These are phyloP conservation scores for Sylvia atricapilla DNA, from an alignment of 2,113 vertebrate species.

Conservation along the genomic window DNA sequence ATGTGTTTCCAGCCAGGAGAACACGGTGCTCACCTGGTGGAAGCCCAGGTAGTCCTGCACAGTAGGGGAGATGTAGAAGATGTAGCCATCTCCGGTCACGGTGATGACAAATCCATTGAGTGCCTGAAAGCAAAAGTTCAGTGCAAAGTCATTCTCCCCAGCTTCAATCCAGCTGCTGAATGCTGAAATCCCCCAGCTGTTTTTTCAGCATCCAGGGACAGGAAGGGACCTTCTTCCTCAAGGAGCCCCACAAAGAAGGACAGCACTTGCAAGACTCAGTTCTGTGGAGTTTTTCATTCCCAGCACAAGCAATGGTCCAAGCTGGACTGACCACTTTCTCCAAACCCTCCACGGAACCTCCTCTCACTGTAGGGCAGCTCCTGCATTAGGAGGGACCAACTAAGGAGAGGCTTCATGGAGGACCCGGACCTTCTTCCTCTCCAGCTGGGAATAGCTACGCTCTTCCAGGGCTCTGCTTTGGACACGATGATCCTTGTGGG, in stretches of 20 bases:
- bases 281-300: neutral
- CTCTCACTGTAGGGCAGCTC: neutral
- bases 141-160: neutral
- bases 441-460: neutral
- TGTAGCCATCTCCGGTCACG: neutral
- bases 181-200: neutral
- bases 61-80: constrained; percentile 36
- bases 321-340: neutral
- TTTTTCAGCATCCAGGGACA: neutral
- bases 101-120: constrained; percentile 29
- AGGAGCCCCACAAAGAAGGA: neutral
- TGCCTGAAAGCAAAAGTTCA: constrained; percentile 20
- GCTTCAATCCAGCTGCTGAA: neutral
- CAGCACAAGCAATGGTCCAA: neutral
- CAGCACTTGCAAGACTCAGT: neutral
- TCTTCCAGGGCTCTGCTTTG: neutral
- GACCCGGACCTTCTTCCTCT: neutral
- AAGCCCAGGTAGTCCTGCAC: constrained; percentile 52
- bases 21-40: neutral
- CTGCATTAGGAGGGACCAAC: neutral
- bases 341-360: neutral
- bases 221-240: neutral
- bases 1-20: neutral
- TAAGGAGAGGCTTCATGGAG: neutral
- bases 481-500: neutral